Conservation (phyloP, 53 echinoderm and acorn worm species). For the Patiria pectinifera region DNA sequence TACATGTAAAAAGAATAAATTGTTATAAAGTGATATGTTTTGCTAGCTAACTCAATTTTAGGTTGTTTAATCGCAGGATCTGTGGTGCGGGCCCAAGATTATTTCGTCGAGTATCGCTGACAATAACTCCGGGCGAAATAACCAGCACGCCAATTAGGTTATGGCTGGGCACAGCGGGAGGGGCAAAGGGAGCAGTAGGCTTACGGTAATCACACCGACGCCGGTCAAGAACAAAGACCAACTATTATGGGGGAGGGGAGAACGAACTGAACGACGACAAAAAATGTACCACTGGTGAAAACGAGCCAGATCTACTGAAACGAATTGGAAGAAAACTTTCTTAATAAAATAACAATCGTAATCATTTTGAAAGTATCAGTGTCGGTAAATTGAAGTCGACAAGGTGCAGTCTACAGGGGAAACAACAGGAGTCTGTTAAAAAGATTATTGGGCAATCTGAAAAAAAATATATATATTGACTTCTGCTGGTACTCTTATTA, state of each 20-base stretch:
- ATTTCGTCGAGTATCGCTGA: constrained; percentile 32
- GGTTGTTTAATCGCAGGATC: constrained; percentile 2
- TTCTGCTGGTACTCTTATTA: neutral
- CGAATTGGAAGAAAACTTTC: neutral
- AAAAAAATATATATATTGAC: neutral
- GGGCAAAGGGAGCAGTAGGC: no score
- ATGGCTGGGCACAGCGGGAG: constrained; percentile 36
- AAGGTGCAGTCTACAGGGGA: neutral
- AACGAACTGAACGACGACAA: neutral
- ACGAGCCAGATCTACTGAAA: no score
- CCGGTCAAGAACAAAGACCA: constrained; percentile 38
- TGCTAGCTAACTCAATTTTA: neutral
- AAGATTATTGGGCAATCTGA: constrained; percentile 8
- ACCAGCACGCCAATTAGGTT: constrained; percentile 35
- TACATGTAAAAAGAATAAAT: neutral
- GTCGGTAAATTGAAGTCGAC: constrained; percentile 27
- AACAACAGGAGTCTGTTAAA: neutral
- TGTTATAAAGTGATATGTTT: neutral
- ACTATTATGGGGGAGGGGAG: neutral
- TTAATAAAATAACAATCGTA: neutral
- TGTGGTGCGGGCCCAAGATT: constrained; percentile 3
- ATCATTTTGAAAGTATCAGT: constrained; percentile 6
- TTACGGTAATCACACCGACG: constrained; percentile 11
- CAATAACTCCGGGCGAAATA: constrained; percentile 47
- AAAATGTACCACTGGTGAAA: neutral